Conservation (phyloP, 2,888 invertebrate genomes). For the Ophion obscuratus region DNA sequence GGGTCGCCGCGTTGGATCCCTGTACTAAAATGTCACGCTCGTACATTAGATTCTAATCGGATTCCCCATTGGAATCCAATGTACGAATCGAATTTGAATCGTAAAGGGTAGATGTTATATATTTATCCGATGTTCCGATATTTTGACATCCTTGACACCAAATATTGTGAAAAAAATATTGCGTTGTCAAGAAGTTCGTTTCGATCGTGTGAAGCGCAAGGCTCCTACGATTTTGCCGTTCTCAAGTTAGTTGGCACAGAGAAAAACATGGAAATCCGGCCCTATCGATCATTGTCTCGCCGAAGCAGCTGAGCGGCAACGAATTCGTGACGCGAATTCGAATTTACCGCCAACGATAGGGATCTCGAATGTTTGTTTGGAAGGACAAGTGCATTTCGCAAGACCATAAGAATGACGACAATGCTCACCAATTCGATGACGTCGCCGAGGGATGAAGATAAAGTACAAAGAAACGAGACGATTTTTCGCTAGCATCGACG, state of each 20-base stretch:
- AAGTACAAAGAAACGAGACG: conserved; percentile 29
- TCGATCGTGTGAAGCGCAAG: background rate
- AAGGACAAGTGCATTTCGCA: conserved; percentile 44
- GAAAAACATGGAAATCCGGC: conserved; percentile 23
- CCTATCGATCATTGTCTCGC: conserved; percentile 61
- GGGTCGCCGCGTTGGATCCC: too few relatives aligned
- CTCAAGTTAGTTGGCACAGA: conserved; percentile 4
- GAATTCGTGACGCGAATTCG: conserved; percentile 59
- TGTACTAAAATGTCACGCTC: too few relatives aligned
- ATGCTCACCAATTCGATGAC: conserved; percentile 12
- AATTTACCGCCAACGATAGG: conserved; percentile 42
- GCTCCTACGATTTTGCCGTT: conserved; percentile 1
- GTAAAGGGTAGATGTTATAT: too few relatives aligned
- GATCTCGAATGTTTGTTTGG: conserved; percentile 53
- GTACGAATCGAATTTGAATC: too few relatives aligned
- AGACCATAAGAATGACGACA: conserved; percentile 37
- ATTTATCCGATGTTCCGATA: too few relatives aligned
- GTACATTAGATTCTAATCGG: too few relatives aligned
- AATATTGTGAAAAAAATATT: too few relatives aligned
- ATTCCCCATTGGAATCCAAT: too few relatives aligned
- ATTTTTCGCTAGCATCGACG: conserved; percentile 55
- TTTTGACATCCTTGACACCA: too few relatives aligned
- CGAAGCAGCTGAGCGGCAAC: conserved; percentile 2
- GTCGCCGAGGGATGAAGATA: conserved; percentile 12
- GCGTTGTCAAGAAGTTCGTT: background rate